A percentile compares a stretch with the other conserved stretches of the same genome.
Conservation (phyloP, 2,797 vertebrate species). For the Strix occidentalis region DNA sequence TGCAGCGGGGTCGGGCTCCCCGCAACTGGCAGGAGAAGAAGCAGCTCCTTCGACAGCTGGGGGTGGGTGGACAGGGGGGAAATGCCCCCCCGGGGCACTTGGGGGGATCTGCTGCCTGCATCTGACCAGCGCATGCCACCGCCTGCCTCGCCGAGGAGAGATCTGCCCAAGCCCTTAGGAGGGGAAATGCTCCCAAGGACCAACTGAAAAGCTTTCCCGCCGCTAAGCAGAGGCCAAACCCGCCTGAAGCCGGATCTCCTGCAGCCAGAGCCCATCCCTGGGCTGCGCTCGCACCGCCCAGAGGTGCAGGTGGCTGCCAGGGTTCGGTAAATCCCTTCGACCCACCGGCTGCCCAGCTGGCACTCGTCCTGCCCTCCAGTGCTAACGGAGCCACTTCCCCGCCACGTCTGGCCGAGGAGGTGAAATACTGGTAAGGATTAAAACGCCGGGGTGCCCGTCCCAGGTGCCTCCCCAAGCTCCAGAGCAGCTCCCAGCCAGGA, state of each 20-base stretch:
- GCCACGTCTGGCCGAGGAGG: fast-evolving
- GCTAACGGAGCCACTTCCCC: background rate
- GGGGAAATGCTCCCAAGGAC: background rate
- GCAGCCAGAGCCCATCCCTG: background rate
- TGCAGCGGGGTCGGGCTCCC: background rate
- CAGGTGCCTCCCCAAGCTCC: fast-evolving
- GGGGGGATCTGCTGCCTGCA: background rate
- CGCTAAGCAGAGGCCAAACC: background rate
- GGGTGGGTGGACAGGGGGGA: background rate
- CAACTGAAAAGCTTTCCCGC: background rate
- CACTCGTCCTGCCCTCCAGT: background rate
- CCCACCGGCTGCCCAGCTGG: too few species aligned
- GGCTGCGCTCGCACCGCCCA: background rate
- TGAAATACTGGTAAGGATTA: fast-evolving
- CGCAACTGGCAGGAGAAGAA: background rate
- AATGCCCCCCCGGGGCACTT: fast-evolving
- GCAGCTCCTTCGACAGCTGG: background rate
- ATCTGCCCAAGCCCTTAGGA: background rate
- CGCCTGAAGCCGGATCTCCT: background rate
- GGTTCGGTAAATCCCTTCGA: background rate
- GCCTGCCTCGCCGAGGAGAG: background rate
- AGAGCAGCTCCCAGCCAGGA: background rate
- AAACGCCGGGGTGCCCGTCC: fast-evolving
- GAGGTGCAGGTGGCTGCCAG: background rate
- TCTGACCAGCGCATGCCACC: background rate